Evolutionary conservation across 1,140 invertebrate genomes (phyloP).

Genomic region (Stegodyphus mimosarum): DNA sequence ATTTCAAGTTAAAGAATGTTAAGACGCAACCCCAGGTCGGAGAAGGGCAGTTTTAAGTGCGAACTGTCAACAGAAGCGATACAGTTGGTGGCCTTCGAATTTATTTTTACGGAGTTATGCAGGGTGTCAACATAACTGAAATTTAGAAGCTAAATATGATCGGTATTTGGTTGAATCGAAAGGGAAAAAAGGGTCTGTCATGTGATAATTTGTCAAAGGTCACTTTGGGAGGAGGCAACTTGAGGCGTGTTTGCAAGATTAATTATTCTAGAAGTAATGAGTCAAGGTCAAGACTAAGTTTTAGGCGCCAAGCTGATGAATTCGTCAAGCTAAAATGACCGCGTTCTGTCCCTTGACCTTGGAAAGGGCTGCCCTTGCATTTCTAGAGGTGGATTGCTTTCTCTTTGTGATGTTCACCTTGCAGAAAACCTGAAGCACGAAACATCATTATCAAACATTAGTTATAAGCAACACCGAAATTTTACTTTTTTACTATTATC

Average conservation of each 20-base stretch:
- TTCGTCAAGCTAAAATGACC: not conserved
- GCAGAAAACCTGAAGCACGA: not conserved
- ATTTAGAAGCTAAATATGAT: slow-evolving; percentile 8
- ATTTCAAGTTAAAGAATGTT: not conserved
- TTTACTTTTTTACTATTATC: too few relatives aligned
- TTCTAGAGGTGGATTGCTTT: not conserved
- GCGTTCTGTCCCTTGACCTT: slow-evolving; percentile 24
- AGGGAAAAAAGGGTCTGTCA: not conserved
- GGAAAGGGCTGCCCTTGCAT: slow-evolving; percentile 17
- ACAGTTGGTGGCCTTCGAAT: not conserved
- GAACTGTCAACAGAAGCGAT: not conserved
- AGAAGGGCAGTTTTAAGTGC: not conserved
- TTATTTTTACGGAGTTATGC: not conserved
- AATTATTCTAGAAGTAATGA: slow-evolving; percentile 16
- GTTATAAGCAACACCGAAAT: too few relatives aligned
- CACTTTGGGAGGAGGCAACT: not conserved
- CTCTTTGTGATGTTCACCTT: slow-evolving; percentile 16
- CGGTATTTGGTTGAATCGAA: not conserved
- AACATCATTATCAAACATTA: too few relatives aligned
- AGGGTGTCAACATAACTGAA: slow-evolving; percentile 11
- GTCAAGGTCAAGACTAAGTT: slow-evolving; percentile 26
- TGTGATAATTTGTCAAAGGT: slow-evolving; percentile 8
- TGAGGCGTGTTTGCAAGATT: slow-evolving; percentile 37
- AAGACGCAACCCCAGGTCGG: not conserved
- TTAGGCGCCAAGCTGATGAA: slow-evolving; percentile 12